phyloP scores from a whole-genome alignment of 2,113 vertebrate genomes.

The Neotragus pygmaeus region DNA sequence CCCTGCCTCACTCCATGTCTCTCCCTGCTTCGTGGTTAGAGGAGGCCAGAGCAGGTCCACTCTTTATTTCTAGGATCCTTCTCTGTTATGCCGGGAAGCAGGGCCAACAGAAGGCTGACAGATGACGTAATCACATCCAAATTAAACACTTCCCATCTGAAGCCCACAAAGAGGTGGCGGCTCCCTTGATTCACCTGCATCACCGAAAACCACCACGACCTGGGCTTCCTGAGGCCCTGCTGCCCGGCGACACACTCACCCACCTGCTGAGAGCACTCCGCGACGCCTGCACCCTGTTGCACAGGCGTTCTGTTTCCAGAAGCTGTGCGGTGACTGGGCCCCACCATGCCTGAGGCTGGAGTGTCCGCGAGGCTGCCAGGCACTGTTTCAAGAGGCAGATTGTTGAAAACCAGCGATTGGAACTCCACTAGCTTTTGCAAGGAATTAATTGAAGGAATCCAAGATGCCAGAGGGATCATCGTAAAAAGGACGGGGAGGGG shows the following conservation, averaged over 20 bases:
- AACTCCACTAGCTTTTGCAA: neutral
- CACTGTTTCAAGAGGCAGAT: conserved; percentile 5
- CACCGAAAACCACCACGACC: neutral
- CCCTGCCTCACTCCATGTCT: too few species aligned
- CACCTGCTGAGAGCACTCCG: neutral
- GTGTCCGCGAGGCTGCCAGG: neutral
- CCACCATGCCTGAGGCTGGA: accelerated
- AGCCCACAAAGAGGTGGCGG: neutral
- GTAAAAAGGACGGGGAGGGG: neutral
- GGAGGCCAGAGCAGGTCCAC: neutral
- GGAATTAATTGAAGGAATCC: conserved; percentile 6
- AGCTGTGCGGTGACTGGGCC: neutral
- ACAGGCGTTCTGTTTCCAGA: neutral
- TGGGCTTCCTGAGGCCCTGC: neutral
- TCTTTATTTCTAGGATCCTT: neutral
- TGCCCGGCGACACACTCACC: neutral
- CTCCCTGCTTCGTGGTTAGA: accelerated
- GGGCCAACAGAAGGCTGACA: neutral
- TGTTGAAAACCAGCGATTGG: conserved; percentile 44
- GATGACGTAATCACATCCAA: neutral
- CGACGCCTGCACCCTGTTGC: neutral
- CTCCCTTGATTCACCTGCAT: neutral
- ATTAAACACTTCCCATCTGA: neutral
- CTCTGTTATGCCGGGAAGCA: neutral
- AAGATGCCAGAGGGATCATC: neutral